Evolutionary conservation across 2,797 vertebrate genomes (phyloP), one percentile per base, ranked within the genome.

Genomic region (Bradypodion pumilum): DNA sequence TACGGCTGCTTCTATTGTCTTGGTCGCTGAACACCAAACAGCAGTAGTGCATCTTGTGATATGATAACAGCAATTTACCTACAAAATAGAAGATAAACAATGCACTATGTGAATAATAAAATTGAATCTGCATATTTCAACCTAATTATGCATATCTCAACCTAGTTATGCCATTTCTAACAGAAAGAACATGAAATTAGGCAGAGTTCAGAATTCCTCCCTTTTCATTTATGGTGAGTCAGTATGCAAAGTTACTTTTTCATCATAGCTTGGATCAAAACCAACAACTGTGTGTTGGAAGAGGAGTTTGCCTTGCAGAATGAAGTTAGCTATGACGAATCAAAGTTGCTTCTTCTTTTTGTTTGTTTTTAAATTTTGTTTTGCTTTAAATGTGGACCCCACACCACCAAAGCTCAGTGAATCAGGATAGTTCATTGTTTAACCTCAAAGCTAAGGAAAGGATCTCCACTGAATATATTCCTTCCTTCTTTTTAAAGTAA

Each of bases 131-230:
- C 75, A 84, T 4, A 23, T 73, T 88, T 78, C 66, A 79, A 7
- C 63, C 10, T 56, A 90, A 52, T 88, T 40, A 1, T 68, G 19
- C 75, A 84, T 4, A 23, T 73, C 88, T 78, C 66, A 79, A 7
- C 63, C 10, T 56, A 90, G 46, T 88, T 88, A 78, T 82, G 59
- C 1, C 65, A 0, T 90, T 91, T 88, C 65, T 77, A 85, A 16
- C 89, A 88, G 81, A 79, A 91, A 84, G 15, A 0, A 0, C 9
- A 74, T 8, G 80, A 75, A 23, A 74, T 16, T 44, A n/a, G 79
- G 90, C 88, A 87, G 19, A 1, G 1, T 83, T 72, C 86, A 15
- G 88, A 91, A 92, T 74, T 88, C 85, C 21, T 85, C 89, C 89
- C 86, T 62, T 87, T 32, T 74, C 23, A 65, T 90, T 87, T 83